Base-by-base conservation (phyloP, 1,140 invertebrate genomes). In the Dreissena polymorpha region DNA sequence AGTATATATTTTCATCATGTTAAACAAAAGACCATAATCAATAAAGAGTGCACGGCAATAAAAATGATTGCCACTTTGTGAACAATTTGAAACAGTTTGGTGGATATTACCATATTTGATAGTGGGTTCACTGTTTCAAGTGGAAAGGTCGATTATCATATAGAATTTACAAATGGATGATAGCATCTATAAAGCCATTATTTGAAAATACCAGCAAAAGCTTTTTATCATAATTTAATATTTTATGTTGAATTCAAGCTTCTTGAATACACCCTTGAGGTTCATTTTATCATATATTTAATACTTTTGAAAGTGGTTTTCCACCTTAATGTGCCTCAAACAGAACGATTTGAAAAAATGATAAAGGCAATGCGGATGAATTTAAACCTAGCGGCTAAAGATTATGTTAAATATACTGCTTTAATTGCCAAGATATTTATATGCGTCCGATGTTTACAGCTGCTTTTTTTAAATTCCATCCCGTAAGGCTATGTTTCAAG, bases 201-300 rank as follows among this genome's bases (percentile, higher is more conserved):
- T 70, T 78, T 69, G 49, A 65, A 78, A 78, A 78, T 69, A 78
- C 76, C 65, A 69, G 39, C 53, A n/a, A 16, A 50, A 14, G 16
- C 49, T 63, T 57, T 57, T 78, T 70, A 69, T 78, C 76, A 78
- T 78, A 78, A 78, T 78, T 78, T 69, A 78, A 78, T 78, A 78
- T 78, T 53, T 78, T 53, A 70, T 78, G 64, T 67, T 69, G 76
- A 69, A 78, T 78, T 78, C 65, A 78, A 78, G 76, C 69, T 64
- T 68, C 76, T 76, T 50, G 13, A 67, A 69, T 78, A 53, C n/a
- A 69, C 57, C 64, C 76, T 69, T 69, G 21, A 78, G 76, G 76
- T 64, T 49, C 21, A 68, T 68, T 78, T 73, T 51, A 78, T 68
- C 64, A 39, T 55, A 29, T 49, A 53, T 69, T 68, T 69, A 78